Evolutionary conservation across 2,888 invertebrate genomes (phyloP).

Genomic region (Ophion slaviceki): DNA sequence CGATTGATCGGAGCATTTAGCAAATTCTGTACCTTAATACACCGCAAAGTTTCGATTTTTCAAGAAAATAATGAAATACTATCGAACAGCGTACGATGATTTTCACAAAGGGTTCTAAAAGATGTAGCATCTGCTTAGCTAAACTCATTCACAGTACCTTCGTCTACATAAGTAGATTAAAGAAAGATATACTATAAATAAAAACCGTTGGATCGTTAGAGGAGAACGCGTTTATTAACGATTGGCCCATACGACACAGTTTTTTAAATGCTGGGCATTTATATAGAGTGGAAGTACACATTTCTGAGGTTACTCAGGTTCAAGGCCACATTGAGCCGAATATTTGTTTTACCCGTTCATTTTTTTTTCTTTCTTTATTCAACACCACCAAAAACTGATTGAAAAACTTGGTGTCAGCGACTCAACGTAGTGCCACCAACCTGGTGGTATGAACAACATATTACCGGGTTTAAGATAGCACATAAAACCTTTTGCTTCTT

Average conservation of each 20-base stretch:
- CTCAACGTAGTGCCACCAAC: constrained; percentile 98
- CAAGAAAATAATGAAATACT: neutral
- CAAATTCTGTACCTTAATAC: too few species aligned
- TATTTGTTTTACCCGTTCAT: neutral
- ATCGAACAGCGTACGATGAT: neutral
- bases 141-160: neutral
- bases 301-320: constrained; percentile 14
- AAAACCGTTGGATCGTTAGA: neutral
- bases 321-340: neutral
- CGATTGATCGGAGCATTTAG: too few species aligned
- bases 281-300: neutral
- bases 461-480: constrained; percentile 93
- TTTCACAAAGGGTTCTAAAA: neutral
- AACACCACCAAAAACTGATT: constrained; percentile 98
- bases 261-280: neutral
- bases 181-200: neutral
- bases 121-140: neutral
- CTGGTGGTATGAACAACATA: constrained; percentile 96
- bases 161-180: neutral
- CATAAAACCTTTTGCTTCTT: constrained; percentile 87
- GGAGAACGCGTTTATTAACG: neutral
- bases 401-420: constrained; percentile 96
- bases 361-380: constrained; percentile 40
- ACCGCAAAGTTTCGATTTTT: too few species aligned
- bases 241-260: neutral